Evolutionary conservation across 1,140 invertebrate species (phyloP).

Genomic region (Leptopilina clavipes): DNA sequence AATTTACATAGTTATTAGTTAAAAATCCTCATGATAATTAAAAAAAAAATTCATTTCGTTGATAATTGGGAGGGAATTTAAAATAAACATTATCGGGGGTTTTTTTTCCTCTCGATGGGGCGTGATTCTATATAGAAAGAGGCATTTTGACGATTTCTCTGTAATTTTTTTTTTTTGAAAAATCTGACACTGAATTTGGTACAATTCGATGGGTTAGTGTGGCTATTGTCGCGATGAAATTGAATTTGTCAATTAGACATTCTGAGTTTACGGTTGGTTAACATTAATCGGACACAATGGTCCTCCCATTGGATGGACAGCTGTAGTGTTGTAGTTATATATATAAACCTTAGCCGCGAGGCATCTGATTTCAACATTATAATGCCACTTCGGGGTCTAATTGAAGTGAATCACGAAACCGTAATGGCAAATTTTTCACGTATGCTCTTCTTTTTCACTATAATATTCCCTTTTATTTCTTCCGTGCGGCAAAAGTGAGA

Average conservation of each 20-base stretch:
- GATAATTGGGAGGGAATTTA: no score
- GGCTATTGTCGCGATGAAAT: conserved; percentile 70
- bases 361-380: conserved; percentile 67
- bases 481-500: no score
- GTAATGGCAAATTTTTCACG: conserved; percentile 63
- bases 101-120: no score
- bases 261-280: conserved; percentile 73
- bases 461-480: conserved; percentile 36
- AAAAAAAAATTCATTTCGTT: no score
- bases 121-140: conserved; percentile 47
- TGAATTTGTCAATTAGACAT: conserved; percentile 74
- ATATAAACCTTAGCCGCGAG: conserved; percentile 54
- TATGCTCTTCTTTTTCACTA: conserved; percentile 44
- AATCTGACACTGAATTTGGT: conserved; percentile 44
- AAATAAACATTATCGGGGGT: no score
- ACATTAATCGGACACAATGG: conserved; percentile 62
- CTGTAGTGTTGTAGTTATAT: conserved; percentile 56
- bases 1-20: no score
- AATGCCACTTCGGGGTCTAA: conserved; percentile 66
- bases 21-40: no score
- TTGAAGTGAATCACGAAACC: conserved; percentile 67
- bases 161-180: conserved; percentile 66
- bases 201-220: conserved; percentile 3
- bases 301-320: conserved; percentile 64
- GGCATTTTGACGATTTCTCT: conserved; percentile 56